Conservation (phyloP, 2,797 vertebrate genomes). For the Euthynnus affinis region DNA sequence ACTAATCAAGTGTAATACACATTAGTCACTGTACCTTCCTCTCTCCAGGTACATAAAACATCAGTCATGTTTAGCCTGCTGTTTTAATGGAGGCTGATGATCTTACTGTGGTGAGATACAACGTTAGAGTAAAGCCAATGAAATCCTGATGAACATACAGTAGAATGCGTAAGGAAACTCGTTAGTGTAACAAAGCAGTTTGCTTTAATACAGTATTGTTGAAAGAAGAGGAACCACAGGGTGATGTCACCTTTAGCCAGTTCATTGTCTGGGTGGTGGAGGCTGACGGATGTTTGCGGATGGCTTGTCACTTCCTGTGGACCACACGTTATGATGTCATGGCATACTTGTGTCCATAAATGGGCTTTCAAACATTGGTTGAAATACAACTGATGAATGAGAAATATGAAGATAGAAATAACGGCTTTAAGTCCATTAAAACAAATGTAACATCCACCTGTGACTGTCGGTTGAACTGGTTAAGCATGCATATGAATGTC, state of each 20-base stretch:
- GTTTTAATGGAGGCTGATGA: background rate
- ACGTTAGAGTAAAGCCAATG: background rate
- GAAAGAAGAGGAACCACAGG: background rate
- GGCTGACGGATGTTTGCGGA: conserved; percentile 33
- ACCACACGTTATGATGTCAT: conserved; percentile 17
- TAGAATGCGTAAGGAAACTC: background rate
- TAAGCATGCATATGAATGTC: too few relatives aligned
- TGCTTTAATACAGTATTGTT: background rate
- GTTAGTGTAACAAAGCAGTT: background rate
- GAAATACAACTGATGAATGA: background rate
- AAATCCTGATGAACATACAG: background rate
- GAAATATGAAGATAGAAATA: too few relatives aligned
- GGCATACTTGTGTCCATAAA: conserved; percentile 9
- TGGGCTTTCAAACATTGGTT: background rate
- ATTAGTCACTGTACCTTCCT: too few relatives aligned
- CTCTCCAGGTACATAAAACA: too few relatives aligned
- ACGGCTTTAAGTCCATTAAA: background rate
- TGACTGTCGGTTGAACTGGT: background rate
- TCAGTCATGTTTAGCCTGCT: background rate
- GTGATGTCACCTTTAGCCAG: conserved; percentile 43
- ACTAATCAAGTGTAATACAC: background rate
- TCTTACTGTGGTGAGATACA: background rate
- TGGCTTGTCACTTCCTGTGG: conserved; percentile 4
- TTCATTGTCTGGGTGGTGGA: background rate
- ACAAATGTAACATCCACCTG: background rate